These are phyloP conservation scores for Noctua janthina DNA, from an alignment of 2,888 invertebrate genomes.

Conservation along the genomic window DNA sequence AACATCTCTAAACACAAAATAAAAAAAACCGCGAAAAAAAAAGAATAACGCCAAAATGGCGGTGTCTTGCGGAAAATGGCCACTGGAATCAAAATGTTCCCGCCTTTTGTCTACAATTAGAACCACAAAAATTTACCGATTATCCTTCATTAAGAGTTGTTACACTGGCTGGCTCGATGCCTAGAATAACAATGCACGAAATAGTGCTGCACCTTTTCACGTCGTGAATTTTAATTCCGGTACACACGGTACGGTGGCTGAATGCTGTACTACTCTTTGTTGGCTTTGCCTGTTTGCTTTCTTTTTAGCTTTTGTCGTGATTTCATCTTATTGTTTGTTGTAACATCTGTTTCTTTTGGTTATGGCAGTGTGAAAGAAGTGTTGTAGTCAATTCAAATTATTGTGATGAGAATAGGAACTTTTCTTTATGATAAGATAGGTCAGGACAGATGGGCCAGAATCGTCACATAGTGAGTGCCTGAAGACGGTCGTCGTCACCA, in stretches of 20 bases:
- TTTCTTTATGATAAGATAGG: not conserved
- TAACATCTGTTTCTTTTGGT: conserved; percentile 68
- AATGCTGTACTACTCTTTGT: conserved; percentile 59
- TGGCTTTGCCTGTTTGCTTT: conserved; percentile 62
- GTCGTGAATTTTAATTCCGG: conserved; percentile 75
- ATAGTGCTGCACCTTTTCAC: conserved; percentile 74
- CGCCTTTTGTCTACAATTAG: conserved; percentile 63
- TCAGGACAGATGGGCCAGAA: not conserved
- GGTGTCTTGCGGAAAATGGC: conserved; percentile 36
- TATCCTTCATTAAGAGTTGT: conserved; percentile 68
- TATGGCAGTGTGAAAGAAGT: conserved; percentile 1
- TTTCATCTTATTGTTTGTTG: conserved; percentile 70
- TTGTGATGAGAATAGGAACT: not conserved
- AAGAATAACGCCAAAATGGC: conserved; percentile 36
- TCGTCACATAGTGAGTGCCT: too few relatives aligned
- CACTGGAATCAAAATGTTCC: conserved; percentile 53
- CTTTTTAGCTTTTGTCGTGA: conserved; percentile 65
- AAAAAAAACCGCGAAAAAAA: conserved; percentile 12
- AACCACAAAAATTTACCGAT: conserved; percentile 63
- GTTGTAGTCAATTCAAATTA: not conserved
- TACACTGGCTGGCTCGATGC: conserved; percentile 65
- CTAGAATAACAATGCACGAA: conserved; percentile 76
- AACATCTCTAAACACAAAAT: not conserved
- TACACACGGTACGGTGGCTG: conserved; percentile 66
- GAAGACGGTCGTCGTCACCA: too few relatives aligned